phyloP scores from a whole-genome alignment of 1,140 invertebrate genomes.

The Parasteatoda tepidariorum region DNA sequence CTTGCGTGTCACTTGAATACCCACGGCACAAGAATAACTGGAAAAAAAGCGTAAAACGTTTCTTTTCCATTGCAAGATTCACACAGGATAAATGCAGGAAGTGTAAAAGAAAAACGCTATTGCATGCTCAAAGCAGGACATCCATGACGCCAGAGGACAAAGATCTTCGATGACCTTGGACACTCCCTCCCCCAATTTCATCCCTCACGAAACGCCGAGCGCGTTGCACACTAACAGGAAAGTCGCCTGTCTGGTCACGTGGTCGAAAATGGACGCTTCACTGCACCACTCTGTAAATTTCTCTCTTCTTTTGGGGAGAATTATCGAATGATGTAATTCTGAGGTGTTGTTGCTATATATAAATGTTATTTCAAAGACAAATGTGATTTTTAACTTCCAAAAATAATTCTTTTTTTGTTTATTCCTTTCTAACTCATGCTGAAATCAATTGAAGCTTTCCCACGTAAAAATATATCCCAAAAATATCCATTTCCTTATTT shows the following conservation, averaged over 20 bases:
- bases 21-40: too few relatives aligned
- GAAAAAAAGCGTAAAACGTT: too few relatives aligned
- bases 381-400: too few relatives aligned
- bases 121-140: neutral
- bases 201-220: neutral
- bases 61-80: neutral
- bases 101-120: neutral
- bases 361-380: too few relatives aligned
- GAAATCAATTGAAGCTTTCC: too few relatives aligned
- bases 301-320: neutral
- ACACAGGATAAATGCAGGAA: too few relatives aligned
- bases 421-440: too few relatives aligned
- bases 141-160: neutral
- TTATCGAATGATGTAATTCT: neutral
- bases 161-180: constrained; percentile 1
- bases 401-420: too few relatives aligned
- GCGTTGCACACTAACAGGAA: neutral
- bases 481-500: too few relatives aligned
- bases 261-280: neutral
- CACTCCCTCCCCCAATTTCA: neutral
- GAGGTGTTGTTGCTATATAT: neutral
- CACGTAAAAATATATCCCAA: too few relatives aligned
- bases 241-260: neutral
- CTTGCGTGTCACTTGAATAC: too few relatives aligned
- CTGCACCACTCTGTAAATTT: neutral